These are phyloP conservation scores for Ylistrum balloti DNA, from an alignment of 1,140 invertebrate genomes.

Conservation along the genomic window DNA sequence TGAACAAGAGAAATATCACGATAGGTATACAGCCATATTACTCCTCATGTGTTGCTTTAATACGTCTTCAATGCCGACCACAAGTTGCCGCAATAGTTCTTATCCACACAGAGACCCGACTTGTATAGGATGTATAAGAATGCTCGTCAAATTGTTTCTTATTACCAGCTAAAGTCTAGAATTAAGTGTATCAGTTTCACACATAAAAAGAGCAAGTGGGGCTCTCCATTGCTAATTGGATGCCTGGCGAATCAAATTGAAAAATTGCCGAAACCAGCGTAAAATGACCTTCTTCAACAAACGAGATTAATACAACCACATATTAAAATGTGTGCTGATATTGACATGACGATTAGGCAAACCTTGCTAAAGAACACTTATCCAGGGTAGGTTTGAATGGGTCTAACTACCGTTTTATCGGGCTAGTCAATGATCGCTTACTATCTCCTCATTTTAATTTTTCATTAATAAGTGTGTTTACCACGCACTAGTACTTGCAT, in stretches of 20 bases:
- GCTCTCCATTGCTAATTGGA: slow-evolving; percentile 31
- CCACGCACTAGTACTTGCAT: slow-evolving; percentile 15
- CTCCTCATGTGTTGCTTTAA: neutral
- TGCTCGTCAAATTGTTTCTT: slow-evolving; percentile 34
- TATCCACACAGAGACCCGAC: neutral
- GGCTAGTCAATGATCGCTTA: neutral
- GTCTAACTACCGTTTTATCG: slow-evolving; percentile 16
- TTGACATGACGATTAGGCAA: slow-evolving; percentile 38
- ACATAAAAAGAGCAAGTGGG: slow-evolving; percentile 24
- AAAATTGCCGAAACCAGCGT: slow-evolving; percentile 37
- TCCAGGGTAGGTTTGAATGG: slow-evolving; percentile 3
- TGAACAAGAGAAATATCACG: neutral
- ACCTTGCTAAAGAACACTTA: slow-evolving; percentile 13
- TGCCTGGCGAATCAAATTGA: slow-evolving; percentile 33
- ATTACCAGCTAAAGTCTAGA: slow-evolving; percentile 39
- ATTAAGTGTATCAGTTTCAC: slow-evolving; percentile 39
- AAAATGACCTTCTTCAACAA: slow-evolving; percentile 32
- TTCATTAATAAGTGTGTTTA: slow-evolving; percentile 40
- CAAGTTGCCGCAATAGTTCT: neutral
- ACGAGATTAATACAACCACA: slow-evolving; percentile 33
- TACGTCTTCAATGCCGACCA: neutral
- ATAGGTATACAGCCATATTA: neutral
- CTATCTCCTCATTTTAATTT: slow-evolving; percentile 26
- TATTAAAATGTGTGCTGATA: slow-evolving; percentile 10
- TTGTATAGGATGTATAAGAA: neutral